These are phyloP conservation scores for Tinamus guttatus DNA, from an alignment of 2,113 vertebrate species.

Conservation along the genomic window DNA sequence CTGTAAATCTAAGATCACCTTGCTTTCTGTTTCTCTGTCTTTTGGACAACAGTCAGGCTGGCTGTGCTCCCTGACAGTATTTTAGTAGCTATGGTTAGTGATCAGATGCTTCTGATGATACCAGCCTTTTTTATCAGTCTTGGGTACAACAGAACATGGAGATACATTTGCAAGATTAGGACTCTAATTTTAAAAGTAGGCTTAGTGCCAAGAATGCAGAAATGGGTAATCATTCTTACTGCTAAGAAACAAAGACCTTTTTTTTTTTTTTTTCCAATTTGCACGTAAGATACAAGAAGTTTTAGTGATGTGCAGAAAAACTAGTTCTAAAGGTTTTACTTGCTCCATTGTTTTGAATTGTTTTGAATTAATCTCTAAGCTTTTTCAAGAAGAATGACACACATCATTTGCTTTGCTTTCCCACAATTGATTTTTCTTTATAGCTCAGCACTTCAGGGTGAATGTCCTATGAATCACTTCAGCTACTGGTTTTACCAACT, in stretches of 20 bases:
- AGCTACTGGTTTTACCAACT: background rate
- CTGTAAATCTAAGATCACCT: accelerated
- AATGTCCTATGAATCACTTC: background rate
- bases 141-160: background rate
- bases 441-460: background rate
- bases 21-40: background rate
- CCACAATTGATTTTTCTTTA: background rate
- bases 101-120: background rate
- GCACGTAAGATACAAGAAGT: no score
- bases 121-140: background rate
- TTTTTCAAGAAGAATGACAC: background rate
- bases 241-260: accelerated
- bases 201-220: background rate
- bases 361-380: background rate
- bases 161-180: background rate
- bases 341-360: background rate
- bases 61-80: background rate
- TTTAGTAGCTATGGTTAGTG: background rate
- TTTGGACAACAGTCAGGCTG: background rate
- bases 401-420: background rate
- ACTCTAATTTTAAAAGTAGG: background rate
- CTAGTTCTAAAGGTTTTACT: background rate
- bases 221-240: accelerated
- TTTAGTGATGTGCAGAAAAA: background rate
- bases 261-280: no score